Conservation (phyloP, 2,113 vertebrate species). For the Prinia subflava region DNA sequence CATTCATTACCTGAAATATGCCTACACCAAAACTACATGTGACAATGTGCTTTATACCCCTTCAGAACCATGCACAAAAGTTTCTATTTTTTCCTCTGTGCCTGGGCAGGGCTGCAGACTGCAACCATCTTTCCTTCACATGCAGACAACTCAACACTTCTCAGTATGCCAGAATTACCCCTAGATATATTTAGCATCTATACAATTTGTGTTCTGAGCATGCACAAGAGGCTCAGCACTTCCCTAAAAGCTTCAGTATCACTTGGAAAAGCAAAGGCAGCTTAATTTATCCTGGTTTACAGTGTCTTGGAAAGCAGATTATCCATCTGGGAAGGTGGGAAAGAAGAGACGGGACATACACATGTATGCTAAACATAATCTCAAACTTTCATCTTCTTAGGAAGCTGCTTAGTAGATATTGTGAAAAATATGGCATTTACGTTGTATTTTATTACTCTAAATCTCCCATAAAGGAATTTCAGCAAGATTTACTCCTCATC, state of each 20-base stretch:
- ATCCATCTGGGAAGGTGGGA: background rate
- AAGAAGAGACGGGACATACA: background rate
- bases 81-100: background rate
- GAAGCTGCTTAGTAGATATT: background rate
- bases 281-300: background rate
- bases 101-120: background rate
- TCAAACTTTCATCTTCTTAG: background rate
- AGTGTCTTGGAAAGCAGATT: background rate
- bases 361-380: background rate
- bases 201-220: background rate
- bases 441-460: background rate
- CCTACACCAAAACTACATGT: background rate
- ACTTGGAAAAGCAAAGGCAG: background rate
- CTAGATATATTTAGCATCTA: background rate
- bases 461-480: background rate
- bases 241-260: background rate
- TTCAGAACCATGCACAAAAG: background rate
- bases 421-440: background rate
- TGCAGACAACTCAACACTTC: background rate
- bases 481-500: background rate
- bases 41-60: background rate
- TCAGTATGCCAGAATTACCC: background rate
- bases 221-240: background rate
- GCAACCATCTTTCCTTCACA: background rate
- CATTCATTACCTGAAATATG: background rate